Percentiles rank a stretch among this genome's conserved stretches.
Conservation (phyloP, 1,140 invertebrate species). For the Ganaspis sp. region DNA sequence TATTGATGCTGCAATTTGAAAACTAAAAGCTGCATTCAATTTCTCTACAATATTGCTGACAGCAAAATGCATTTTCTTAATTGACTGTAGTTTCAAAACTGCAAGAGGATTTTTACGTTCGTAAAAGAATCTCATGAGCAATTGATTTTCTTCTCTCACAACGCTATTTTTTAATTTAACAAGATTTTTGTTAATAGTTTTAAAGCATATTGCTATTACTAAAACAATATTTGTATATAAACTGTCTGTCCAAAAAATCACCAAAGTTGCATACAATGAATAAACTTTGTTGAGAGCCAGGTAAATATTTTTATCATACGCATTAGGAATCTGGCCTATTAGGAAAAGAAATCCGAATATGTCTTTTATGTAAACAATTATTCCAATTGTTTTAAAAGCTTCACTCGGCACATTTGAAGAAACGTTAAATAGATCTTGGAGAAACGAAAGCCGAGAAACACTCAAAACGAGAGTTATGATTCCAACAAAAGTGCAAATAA, state of each 20-base stretch:
- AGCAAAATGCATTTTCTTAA: constrained; percentile 45
- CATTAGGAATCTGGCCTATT: constrained; percentile 36
- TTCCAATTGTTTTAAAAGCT: constrained; percentile 37
- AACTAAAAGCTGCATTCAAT: constrained; percentile 49
- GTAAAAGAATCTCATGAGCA: constrained; percentile 45
- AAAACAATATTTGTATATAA: constrained; percentile 45
- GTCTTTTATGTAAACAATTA: constrained; percentile 40
- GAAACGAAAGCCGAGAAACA: constrained; percentile 34
- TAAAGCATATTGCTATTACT: constrained; percentile 43
- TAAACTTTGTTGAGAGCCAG: constrained; percentile 16
- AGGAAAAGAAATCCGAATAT: constrained; percentile 41
- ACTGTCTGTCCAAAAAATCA: constrained; percentile 39
- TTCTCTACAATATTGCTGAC: constrained; percentile 35
- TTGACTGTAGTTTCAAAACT: constrained; percentile 39
- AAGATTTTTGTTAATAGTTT: constrained; percentile 44
- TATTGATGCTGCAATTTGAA: constrained; percentile 47
- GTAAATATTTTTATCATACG: constrained; percentile 20
- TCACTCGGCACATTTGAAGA: constrained; percentile 40
- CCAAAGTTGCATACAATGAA: constrained; percentile 23
- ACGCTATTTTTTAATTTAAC: constrained; percentile 40
- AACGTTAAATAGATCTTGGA: constrained; percentile 42
- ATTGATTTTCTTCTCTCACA: constrained; percentile 40
- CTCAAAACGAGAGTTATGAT: constrained; percentile 34
- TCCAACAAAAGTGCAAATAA: constrained; percentile 39
- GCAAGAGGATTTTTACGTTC: constrained; percentile 45